Percentiles rank a stretch among this genome's conserved stretches.
Conservation (phyloP, 2,113 vertebrate genomes). For the Dipodomys merriami region DNA sequence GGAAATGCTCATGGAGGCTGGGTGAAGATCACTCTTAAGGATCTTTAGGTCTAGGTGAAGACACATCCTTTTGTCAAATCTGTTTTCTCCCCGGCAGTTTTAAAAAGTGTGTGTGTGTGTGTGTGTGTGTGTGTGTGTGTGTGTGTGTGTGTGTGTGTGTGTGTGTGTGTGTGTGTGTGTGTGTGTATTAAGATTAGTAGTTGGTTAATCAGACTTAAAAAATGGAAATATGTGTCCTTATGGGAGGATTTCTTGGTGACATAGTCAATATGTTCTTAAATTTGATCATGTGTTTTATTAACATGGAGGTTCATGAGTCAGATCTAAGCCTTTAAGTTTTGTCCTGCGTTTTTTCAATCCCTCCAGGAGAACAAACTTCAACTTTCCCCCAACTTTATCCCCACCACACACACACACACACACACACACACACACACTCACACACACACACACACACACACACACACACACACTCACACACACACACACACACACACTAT, state of each 20-base stretch:
- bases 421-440: no score
- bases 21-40: neutral
- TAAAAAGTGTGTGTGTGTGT: no score
- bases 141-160: no score
- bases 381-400: neutral
- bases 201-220: neutral
- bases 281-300: neutral
- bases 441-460: no score
- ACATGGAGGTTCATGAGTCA: neutral
- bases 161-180: neutral
- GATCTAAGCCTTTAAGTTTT: neutral
- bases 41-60: neutral
- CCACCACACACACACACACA: no score
- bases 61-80: neutral
- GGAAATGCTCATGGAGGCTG: neutral
- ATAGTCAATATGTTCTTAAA: neutral
- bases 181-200: slow-evolving; percentile 7
- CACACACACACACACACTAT: no score
- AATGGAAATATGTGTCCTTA: neutral
- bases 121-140: no score
- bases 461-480: no score
- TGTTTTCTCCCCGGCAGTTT: neutral
- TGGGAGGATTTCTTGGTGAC: neutral
- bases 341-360: neutral
- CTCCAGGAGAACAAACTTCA: slow-evolving; percentile 11